Evolutionary conservation across 2,888 invertebrate species (phyloP), one percentile per base, ranked within the genome.

Genomic region (Urechis unicinctus): DNA sequence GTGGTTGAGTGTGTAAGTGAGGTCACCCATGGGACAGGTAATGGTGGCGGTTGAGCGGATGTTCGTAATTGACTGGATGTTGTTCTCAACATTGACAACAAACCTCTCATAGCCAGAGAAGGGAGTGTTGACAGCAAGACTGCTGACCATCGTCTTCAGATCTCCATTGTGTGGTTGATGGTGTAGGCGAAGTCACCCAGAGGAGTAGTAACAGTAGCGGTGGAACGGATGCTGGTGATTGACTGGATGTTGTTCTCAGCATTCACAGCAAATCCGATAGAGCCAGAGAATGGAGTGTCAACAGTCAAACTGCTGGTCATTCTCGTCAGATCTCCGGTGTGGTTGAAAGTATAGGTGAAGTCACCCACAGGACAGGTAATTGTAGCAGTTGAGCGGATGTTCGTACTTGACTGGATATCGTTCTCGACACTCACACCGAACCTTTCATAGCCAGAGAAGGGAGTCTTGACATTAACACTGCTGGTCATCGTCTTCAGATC

Each of bases 401-500:
- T 25, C 4, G 9, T 44, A 22, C 9, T 52, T 4, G 51, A 42
- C 21, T 22, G 9, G 44, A 42, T 25, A 25, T 45, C 44, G 6
- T 41, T 41, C 30, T 43, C 24, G 31, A 55, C 21, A 25, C 17
- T 25, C 17, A 24, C 50, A 17, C 21, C 29, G 24, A 54, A 42
- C n/a, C 26, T 17, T 6, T 49, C 49, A 36, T 46, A 46, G 24
- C 52, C 56, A 21, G 28, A 46, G 21, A 52, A 17, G 9, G 43
- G 17, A 17, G 53, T 42, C 17, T 29, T 30, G 22, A 31, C 57
- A 1, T 28, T 26, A 25, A 42, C 53, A 26, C 25, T 21, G 28
- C 58, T 49, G 41, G 47, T 46, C 52, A 62, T 57, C 46, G 48
- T 53, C 21, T 60, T 51, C 9, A 44, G 26, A 30, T 25, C 25